Evolutionary conservation across 2,113 vertebrate species (phyloP), one percentile per base, ranked within the genome.

Genomic region (Talpa occidentalis): DNA sequence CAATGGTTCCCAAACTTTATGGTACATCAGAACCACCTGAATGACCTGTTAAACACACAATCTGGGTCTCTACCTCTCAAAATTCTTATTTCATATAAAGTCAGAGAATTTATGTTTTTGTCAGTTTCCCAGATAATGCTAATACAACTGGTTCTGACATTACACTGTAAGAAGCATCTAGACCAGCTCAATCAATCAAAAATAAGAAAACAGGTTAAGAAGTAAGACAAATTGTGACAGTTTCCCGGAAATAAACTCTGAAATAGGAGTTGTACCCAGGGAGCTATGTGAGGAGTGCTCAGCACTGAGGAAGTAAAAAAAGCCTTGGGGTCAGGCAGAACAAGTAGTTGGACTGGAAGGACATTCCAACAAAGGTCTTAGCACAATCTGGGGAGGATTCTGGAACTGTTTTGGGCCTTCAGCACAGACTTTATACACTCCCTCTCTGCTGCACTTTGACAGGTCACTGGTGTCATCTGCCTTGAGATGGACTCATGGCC

Each of bases 101-200:
- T 59, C 5, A n/a, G 2, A 54, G 54, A 47, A 83, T 54, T 37
- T 19, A n/a, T 12, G 74, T 76, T 49, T 89, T 32, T 30, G 16
- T 40, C 12, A 6, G 21, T 24, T 74, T 80, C 21, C 8, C 54
- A 9, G 16, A 47, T 42, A 26, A 72, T 21, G 26, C 1, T 42
- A 14, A 8, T 66, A n/a, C 3, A 67, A 1, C 0, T 40, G 5
- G 0, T 32, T 21, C 14, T 60, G 14, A 4, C 15, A 44, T 2
- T 17, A 22, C 10, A 32, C 4, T 3, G 0, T 30, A 5, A 83
- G 32, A 62, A 69, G 59, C 8, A 86, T n/a, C 35, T 64, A 72
- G 8, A 6, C 10, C 11, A 35, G 28, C 5, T 40, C 4, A 59
- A 2, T 32, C 14, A 74, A 40, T 59, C 2, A 24, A 42, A 64